These are phyloP conservation scores for Patella caerulea DNA, from an alignment of 2,888 invertebrate species.

Conservation along the genomic window DNA sequence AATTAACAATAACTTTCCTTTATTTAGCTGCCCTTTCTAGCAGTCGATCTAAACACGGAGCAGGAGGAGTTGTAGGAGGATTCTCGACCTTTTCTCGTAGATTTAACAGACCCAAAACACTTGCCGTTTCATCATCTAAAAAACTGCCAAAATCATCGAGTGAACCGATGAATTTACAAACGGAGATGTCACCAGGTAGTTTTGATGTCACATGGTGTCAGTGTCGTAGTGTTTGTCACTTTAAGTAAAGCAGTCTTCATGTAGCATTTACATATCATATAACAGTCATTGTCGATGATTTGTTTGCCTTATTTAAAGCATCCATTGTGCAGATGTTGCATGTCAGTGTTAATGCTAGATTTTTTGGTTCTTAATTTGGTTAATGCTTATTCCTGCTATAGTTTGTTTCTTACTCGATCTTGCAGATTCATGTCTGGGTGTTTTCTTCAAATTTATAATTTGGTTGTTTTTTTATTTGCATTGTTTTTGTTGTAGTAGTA, in stretches of 20 bases:
- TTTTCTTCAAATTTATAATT: not conserved
- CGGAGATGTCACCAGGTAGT: conserved; percentile 67
- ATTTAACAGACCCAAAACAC: conserved; percentile 58
- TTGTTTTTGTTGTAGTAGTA: not conserved
- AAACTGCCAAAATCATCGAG: conserved; percentile 67
- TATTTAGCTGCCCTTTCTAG: conserved; percentile 32
- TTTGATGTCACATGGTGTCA: not conserved
- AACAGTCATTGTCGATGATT: no score
- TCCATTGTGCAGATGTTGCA: no score
- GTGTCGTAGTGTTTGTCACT: no score
- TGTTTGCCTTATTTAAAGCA: no score
- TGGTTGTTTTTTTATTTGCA: not conserved
- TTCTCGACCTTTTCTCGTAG: conserved; percentile 52
- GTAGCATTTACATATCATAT: no score
- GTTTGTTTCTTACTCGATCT: not conserved
- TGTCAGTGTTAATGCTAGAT: no score
- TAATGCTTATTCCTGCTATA: no score
- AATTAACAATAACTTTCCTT: not conserved
- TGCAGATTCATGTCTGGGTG: not conserved
- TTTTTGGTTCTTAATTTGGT: no score
- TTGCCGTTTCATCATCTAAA: conserved; percentile 51
- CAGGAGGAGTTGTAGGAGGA: conserved; percentile 32
- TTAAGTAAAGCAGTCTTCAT: no score
- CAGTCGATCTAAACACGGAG: conserved; percentile 18
- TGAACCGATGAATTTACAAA: conserved; percentile 69